A percentile compares a stretch with the other conserved stretches of the same genome.
Conservation (phyloP, 2,113 vertebrate genomes). For the Chaenocephalus aceratus region DNA sequence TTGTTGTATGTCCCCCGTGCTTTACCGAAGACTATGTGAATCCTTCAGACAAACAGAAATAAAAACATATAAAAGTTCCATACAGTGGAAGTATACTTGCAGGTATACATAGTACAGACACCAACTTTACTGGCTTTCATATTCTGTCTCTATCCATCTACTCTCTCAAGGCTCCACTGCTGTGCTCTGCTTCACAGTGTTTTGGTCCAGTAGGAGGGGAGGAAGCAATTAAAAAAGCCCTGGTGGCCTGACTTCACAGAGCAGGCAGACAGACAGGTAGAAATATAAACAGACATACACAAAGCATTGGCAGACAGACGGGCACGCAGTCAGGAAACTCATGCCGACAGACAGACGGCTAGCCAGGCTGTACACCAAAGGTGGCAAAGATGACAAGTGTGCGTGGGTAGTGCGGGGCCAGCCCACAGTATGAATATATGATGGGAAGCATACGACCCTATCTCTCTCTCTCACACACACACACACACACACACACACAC, state of each 20-base stretch:
- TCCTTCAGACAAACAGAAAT: conserved; percentile 1
- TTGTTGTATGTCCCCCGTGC: not conserved
- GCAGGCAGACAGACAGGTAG: conserved; percentile 71
- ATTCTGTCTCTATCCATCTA: conserved; percentile 9
- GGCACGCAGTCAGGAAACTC: conserved; percentile 54
- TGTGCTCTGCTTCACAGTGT: conserved; percentile 54
- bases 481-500: conserved; percentile 17
- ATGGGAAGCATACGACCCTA: conserved; percentile 74
- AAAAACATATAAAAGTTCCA: not conserved
- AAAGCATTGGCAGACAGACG: conserved; percentile 57
- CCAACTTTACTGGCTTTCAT: not conserved
- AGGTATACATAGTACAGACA: not conserved
- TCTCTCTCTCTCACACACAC: conserved; percentile 40
- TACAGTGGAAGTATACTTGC: conserved; percentile 1
- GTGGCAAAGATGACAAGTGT: conserved; percentile 79
- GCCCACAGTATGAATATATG: conserved; percentile 55
- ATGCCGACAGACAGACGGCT: conserved; percentile 32
- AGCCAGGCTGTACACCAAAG: conserved; percentile 44
- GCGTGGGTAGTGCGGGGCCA: conserved; percentile 31
- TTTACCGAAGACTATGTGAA: not conserved
- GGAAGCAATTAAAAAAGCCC: conserved; percentile 79
- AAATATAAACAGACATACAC: conserved; percentile 64
- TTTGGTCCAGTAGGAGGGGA: conserved; percentile 65
- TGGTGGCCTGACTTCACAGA: conserved; percentile 79
- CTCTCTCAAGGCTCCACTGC: conserved; percentile 39